Evolutionary conservation across 2,888 invertebrate species (phyloP).

Genomic region (Eupithecia insigniata): DNA sequence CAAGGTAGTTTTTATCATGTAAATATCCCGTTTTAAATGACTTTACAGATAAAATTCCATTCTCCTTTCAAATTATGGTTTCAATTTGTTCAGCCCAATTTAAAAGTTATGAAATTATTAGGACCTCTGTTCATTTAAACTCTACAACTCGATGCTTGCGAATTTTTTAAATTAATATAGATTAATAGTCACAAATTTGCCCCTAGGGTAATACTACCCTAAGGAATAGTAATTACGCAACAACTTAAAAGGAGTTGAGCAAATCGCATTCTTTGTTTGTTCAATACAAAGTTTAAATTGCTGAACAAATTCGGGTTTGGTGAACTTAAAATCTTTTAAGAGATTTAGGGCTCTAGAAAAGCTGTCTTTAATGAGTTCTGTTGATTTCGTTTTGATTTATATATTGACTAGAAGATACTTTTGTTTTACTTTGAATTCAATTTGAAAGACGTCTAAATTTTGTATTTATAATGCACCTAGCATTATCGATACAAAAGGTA

Average conservation of each 20-base stretch:
- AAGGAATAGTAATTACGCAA: constrained; percentile 68
- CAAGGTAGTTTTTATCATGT: too few relatives aligned
- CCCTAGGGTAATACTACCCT: constrained; percentile 44
- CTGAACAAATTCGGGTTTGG: constrained; percentile 13
- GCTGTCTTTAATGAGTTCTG: constrained; percentile 4
- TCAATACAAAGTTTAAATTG: constrained; percentile 29
- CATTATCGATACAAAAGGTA: neutral
- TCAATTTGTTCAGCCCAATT: constrained; percentile 15
- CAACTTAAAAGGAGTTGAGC: constrained; percentile 41
- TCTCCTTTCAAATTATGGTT: neutral
- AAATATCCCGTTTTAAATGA: too few relatives aligned
- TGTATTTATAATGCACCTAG: too few relatives aligned
- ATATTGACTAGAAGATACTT: neutral
- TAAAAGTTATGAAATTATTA: constrained; percentile 47
- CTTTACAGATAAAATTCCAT: too few relatives aligned
- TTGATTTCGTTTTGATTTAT: constrained; percentile 10
- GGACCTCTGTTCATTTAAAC: constrained; percentile 52
- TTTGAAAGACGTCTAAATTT: neutral
- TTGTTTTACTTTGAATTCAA: neutral
- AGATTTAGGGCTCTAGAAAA: constrained; percentile 1
- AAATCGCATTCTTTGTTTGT: constrained; percentile 44
- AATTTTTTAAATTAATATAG: constrained; percentile 75
- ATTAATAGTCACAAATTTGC: constrained; percentile 74
- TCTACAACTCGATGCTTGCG: constrained; percentile 44
- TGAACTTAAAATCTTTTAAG: neutral